These are phyloP conservation scores for Caiman crocodilus DNA, from an alignment of 2,797 vertebrate genomes.

Conservation along the genomic window DNA sequence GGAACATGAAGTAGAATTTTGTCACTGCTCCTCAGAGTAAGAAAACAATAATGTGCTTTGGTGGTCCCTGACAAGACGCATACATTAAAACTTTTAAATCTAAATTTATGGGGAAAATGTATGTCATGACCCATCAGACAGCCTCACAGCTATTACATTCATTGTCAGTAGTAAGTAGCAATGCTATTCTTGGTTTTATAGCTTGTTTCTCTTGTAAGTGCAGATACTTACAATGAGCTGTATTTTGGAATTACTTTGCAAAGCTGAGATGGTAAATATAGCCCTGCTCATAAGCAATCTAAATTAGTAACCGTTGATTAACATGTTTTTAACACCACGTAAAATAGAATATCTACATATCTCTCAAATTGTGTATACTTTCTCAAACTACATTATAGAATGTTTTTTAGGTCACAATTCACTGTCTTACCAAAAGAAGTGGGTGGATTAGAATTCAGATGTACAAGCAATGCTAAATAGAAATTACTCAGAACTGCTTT, in stretches of 20 bases:
- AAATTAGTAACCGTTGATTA: slow-evolving; percentile 43
- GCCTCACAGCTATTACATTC: slow-evolving; percentile 49
- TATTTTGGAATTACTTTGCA: slow-evolving; percentile 28
- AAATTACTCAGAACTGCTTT: slow-evolving; percentile 46
- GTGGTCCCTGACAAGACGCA: slow-evolving; percentile 61
- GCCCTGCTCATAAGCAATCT: slow-evolving; percentile 38
- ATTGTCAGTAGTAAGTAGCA: slow-evolving; percentile 30
- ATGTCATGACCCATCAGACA: slow-evolving; percentile 46
- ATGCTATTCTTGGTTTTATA: slow-evolving; percentile 46
- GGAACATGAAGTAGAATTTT: slow-evolving; percentile 56
- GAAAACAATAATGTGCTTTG: slow-evolving; percentile 43
- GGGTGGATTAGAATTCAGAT: slow-evolving; percentile 47
- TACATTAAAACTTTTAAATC: slow-evolving; percentile 72
- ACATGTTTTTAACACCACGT: slow-evolving; percentile 8
- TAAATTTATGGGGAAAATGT: slow-evolving; percentile 60
- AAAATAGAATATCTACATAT: not conserved
- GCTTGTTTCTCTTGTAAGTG: slow-evolving; percentile 42
- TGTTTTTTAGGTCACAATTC: slow-evolving; percentile 52
- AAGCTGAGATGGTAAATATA: slow-evolving; percentile 33
- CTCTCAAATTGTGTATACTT: not conserved
- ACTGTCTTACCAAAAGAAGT: slow-evolving; percentile 44
- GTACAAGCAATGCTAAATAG: slow-evolving; percentile 38
- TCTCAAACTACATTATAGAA: not conserved
- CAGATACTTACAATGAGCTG: slow-evolving; percentile 15
- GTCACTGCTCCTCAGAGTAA: slow-evolving; percentile 51